Percentiles rank a stretch among this genome's conserved stretches.
Conservation (phyloP, 2,113 vertebrate genomes). For the Caloenas nicobarica region DNA sequence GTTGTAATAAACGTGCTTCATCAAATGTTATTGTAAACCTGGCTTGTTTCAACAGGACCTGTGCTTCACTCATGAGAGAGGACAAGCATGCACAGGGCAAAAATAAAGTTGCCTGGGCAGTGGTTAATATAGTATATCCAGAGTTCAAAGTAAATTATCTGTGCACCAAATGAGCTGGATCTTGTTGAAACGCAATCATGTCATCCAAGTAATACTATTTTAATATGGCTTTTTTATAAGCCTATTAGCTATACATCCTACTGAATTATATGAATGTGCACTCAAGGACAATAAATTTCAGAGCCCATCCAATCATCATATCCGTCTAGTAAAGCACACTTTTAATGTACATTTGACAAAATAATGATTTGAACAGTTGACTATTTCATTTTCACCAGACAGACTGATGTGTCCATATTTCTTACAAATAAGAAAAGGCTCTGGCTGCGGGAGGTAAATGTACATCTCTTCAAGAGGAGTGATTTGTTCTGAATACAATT, state of each 20-base stretch:
- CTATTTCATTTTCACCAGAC: slow-evolving; percentile 40
- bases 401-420: slow-evolving; percentile 19
- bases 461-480: not conserved
- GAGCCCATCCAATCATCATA: slow-evolving; percentile 18
- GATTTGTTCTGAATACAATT: slow-evolving; percentile 22
- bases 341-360: slow-evolving; percentile 43
- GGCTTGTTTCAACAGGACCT: not conserved
- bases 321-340: slow-evolving; percentile 1
- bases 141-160: slow-evolving; percentile 25
- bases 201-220: slow-evolving; percentile 27
- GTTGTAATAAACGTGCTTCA: not conserved
- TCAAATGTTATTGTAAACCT: not conserved
- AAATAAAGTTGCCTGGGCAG: not conserved
- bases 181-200: slow-evolving; percentile 29
- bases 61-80: not conserved
- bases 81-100: not conserved
- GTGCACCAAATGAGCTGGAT: slow-evolving; percentile 29
- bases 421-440: slow-evolving; percentile 35
- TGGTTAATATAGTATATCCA: not conserved
- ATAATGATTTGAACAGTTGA: slow-evolving; percentile 38
- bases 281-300: slow-evolving; percentile 38
- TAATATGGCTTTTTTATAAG: slow-evolving; percentile 38
- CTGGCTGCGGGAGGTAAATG: not conserved
- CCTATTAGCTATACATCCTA: slow-evolving; percentile 17
- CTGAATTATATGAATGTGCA: not conserved